phyloP scores from a whole-genome alignment of 2,797 vertebrate genomes.

The Sebastolobus altivelis region DNA sequence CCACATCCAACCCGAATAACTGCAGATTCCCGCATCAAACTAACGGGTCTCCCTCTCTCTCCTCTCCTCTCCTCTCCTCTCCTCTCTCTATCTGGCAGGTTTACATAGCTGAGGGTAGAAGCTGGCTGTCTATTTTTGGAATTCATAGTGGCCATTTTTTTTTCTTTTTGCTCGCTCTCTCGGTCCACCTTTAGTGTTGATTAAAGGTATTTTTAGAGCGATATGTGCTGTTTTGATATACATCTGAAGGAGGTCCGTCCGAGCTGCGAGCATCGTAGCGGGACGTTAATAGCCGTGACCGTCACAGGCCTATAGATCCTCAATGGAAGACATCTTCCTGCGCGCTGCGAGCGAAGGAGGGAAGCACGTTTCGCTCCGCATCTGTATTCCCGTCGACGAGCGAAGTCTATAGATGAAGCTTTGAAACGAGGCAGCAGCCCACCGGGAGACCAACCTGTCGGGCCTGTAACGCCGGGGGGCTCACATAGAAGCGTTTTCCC shows the following conservation, averaged over 20 bases:
- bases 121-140: slow-evolving; percentile 75
- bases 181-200: slow-evolving; percentile 31
- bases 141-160: slow-evolving; percentile 63
- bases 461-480: slow-evolving; percentile 11
- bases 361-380: slow-evolving; percentile 44
- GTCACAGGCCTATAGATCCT: slow-evolving; percentile 36
- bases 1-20: slow-evolving; percentile 80
- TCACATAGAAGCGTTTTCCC: slow-evolving; percentile 23
- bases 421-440: slow-evolving; percentile 9
- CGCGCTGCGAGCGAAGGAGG: slow-evolving; percentile 57
- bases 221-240: slow-evolving; percentile 1
- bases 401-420: slow-evolving; percentile 48
- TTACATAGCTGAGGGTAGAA: slow-evolving; percentile 54
- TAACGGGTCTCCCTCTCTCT: slow-evolving; percentile 42
- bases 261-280: slow-evolving; percentile 13
- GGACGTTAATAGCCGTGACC: slow-evolving; percentile 30
- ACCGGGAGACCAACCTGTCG: slow-evolving; percentile 8
- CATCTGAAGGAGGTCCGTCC: not conserved
- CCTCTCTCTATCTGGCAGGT: slow-evolving; percentile 44
- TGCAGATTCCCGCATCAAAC: slow-evolving; percentile 82
- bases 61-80: slow-evolving; percentile 19
- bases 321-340: slow-evolving; percentile 77
- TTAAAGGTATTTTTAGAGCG: not conserved
- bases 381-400: slow-evolving; percentile 38
- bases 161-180: not conserved